These are phyloP conservation scores for Ommatoiulus sabulosus DNA, from an alignment of 2,888 invertebrate genomes.

Conservation along the genomic window DNA sequence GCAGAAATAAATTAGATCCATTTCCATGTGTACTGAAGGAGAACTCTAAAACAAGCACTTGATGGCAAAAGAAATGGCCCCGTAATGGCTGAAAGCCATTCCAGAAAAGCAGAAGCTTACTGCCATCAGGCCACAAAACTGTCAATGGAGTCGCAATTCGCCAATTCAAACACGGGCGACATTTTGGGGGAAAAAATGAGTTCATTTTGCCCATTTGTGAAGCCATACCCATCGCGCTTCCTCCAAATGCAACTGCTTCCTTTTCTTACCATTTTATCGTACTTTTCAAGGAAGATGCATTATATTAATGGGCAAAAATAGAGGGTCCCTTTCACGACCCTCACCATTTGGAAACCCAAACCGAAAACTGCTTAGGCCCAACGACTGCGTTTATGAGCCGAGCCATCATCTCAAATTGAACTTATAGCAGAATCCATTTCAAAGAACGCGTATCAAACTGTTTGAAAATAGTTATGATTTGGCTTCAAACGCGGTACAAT, in stretches of 20 bases:
- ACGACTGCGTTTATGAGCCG: not conserved
- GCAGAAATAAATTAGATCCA: conserved; percentile 36
- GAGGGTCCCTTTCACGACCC: not conserved
- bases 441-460: not conserved
- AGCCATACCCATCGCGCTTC: not conserved
- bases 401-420: not conserved
- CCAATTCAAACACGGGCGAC: conserved; percentile 3
- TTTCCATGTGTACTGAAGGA: conserved; percentile 33
- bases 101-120: not conserved
- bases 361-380: not conserved
- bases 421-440: not conserved
- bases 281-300: not conserved
- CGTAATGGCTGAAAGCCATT: conserved; percentile 24
- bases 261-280: not conserved
- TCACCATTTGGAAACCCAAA: not conserved
- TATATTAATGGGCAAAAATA: conserved; percentile 15
- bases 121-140: conserved; percentile 43
- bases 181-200: not conserved
- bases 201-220: conserved; percentile 22
- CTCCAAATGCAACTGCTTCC: not conserved
- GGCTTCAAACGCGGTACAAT: not conserved
- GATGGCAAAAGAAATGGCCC: conserved; percentile 32
- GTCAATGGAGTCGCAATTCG: not conserved
- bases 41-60: conserved; percentile 14
- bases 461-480: not conserved